Evolutionary conservation across 2,113 vertebrate species (phyloP).

Genomic region (Cyphomyrus plagiostoma): DNA sequence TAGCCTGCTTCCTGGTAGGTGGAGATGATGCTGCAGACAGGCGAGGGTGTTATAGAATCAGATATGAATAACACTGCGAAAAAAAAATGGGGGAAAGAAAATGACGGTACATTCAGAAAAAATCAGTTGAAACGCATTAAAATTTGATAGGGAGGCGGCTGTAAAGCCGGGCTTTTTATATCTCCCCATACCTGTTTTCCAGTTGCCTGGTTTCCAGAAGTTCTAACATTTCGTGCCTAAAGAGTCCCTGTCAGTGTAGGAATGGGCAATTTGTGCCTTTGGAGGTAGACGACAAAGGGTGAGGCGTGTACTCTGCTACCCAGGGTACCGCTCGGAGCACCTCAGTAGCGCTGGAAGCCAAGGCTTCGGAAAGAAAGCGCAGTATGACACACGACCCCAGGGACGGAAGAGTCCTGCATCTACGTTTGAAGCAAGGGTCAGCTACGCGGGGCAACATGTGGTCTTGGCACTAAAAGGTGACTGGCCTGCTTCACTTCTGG

Average conservation of each 20-base stretch:
- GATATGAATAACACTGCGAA: neutral
- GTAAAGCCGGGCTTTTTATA: neutral
- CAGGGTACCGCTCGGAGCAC: neutral
- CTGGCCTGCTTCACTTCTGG: neutral
- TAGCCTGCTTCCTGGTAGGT: neutral
- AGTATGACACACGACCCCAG: neutral
- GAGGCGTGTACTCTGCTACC: neutral
- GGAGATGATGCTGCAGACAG: neutral
- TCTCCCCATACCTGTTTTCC: neutral
- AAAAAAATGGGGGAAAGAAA: neutral
- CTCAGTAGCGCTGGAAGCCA: neutral
- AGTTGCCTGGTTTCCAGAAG: neutral
- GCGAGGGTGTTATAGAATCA: neutral
- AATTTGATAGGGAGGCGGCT: neutral
- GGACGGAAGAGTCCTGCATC: neutral
- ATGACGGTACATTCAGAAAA: neutral
- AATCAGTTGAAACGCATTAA: neutral
- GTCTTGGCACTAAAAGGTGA: neutral
- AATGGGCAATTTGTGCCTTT: slow-evolving; percentile 7
- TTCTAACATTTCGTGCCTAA: neutral
- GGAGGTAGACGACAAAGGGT: neutral
- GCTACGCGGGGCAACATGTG: neutral
- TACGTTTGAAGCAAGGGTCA: neutral
- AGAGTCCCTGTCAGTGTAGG: neutral
- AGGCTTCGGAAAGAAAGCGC: neutral